Conservation (phyloP, 2,797 vertebrate species). For the Pangasius djambal region DNA sequence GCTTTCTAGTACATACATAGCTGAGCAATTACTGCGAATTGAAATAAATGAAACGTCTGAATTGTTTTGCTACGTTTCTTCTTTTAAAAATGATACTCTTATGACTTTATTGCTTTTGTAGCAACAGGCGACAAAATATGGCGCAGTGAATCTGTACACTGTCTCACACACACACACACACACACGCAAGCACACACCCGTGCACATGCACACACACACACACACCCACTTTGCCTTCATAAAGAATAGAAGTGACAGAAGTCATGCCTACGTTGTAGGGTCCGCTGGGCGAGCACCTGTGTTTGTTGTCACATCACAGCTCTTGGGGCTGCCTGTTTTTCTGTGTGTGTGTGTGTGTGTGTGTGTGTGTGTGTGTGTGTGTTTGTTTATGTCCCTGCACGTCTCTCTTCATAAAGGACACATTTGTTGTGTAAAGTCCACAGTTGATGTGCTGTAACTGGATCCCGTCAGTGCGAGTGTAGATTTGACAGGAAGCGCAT, state of each 20-base stretch:
- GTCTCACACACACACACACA: constrained; percentile 24
- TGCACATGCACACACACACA: neutral
- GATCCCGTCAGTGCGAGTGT: neutral
- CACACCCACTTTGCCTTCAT: constrained; percentile 17
- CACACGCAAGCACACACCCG: constrained; percentile 36
- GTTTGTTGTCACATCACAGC: constrained; percentile 55
- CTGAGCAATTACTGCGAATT: neutral
- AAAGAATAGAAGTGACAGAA: constrained; percentile 46
- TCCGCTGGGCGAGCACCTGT: constrained; percentile 19
- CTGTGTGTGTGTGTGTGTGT: constrained; percentile 35
- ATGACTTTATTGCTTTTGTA: neutral
- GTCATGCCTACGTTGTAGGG: constrained; percentile 37
- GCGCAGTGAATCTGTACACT: neutral
- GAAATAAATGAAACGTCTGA: neutral
- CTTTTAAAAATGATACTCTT: neutral
- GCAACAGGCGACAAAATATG: neutral
- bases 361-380: constrained; percentile 12
- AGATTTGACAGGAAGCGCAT: constrained; percentile 41
- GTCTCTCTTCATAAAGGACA: constrained; percentile 49
- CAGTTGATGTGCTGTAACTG: constrained; percentile 20
- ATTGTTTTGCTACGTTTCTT: neutral
- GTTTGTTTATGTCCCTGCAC: constrained; percentile 4
- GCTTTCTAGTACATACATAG: neutral
- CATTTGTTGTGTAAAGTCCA: constrained; percentile 46
- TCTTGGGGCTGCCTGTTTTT: neutral